phyloP scores from a whole-genome alignment of 2,797 vertebrate genomes.

The Xerus rutilus region DNA sequence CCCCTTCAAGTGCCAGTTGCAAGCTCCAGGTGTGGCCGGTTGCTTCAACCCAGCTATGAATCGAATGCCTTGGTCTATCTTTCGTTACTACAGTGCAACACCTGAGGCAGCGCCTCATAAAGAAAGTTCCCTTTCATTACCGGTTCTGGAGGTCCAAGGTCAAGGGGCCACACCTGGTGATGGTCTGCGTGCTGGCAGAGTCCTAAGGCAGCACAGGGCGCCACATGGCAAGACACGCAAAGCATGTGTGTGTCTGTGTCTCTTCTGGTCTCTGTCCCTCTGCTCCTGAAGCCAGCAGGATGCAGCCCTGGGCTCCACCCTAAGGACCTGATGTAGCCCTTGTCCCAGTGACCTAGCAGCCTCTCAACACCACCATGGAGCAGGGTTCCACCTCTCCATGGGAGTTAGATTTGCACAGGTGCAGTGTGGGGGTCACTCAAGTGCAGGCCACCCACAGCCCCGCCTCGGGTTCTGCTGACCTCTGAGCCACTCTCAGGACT shows the following conservation, averaged over 20 bases:
- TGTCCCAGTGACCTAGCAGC: no score
- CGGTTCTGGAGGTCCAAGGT: background rate
- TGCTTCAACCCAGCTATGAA: background rate
- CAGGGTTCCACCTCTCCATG: no score
- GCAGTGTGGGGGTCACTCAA: no score
- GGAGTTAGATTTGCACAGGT: no score
- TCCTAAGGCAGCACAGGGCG: no score
- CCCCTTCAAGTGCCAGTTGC: background rate
- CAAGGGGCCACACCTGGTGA: background rate
- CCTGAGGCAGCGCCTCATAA: background rate
- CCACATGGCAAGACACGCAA: background rate
- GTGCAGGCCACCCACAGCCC: no score
- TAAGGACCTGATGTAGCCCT: background rate
- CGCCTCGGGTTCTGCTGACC: no score
- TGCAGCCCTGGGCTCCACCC: background rate
- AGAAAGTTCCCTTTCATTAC: no score
- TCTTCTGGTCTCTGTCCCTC: background rate
- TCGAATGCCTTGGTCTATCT: background rate
- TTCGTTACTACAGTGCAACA: background rate
- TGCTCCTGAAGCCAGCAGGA: background rate
- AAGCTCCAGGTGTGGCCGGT: background rate
- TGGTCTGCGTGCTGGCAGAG: background rate
- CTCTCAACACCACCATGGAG: no score
- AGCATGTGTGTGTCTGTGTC: background rate
- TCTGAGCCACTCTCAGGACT: no score